A percentile compares a stretch with the other conserved stretches of the same genome.
Evolutionary conservation across 1,140 invertebrate genomes (phyloP).

Genomic region (Bombus waltoni): DNA sequence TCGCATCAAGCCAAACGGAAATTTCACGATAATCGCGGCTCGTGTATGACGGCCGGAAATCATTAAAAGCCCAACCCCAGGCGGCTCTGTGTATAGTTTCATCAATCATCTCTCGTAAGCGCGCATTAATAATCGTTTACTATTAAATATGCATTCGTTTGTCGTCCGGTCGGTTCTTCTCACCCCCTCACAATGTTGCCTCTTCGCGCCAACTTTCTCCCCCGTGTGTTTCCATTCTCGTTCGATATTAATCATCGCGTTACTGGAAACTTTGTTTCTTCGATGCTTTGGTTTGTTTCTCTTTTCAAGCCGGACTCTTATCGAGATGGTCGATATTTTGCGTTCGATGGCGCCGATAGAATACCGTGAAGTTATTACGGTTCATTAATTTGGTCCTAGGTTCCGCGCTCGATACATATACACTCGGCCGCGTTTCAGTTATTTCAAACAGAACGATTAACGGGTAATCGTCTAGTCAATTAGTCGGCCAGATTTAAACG

Average conservation of each 20-base stretch:
- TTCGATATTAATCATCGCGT: neutral
- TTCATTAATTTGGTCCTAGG: neutral
- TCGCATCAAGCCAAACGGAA: neutral
- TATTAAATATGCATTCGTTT: constrained; percentile 77
- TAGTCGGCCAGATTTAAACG: neutral
- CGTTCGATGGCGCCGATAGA: neutral
- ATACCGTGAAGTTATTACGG: no score
- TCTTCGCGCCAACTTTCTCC: neutral
- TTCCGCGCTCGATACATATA: no score
- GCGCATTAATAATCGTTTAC: constrained; percentile 75
- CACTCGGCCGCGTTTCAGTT: neutral
- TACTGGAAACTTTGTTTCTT: neutral
- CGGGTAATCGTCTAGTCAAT: constrained; percentile 16
- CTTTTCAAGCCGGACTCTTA: neutral
- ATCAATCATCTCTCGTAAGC: constrained; percentile 74
- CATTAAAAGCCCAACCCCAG: constrained; percentile 22
- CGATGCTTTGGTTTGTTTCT: neutral
- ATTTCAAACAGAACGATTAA: neutral
- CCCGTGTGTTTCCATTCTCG: neutral
- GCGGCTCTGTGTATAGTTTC: constrained; percentile 53
- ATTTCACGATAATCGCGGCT: constrained; percentile 13
- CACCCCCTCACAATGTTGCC: neutral
- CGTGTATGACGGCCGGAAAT: constrained; percentile 52
- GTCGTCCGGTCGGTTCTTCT: constrained; percentile 44
- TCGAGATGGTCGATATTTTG: neutral